Conservation (phyloP, 2,797 vertebrate genomes). For the Phataginus tetradactyla region DNA sequence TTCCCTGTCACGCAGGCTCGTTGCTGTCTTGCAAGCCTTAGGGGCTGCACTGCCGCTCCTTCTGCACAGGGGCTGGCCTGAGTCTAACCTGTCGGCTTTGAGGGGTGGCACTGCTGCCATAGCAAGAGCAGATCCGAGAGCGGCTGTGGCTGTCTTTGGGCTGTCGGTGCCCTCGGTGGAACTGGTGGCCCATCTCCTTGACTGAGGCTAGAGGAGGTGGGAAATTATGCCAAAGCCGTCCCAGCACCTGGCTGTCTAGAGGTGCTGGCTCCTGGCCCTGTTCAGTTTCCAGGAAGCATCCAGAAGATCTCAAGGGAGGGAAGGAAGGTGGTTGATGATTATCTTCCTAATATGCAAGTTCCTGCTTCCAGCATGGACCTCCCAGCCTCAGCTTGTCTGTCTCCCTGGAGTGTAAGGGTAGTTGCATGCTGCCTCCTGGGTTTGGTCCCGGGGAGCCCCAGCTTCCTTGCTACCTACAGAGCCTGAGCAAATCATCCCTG, state of each 20-base stretch:
- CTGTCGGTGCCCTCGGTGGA: neutral
- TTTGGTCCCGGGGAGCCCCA: neutral
- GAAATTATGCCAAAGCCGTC: neutral
- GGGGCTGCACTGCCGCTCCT: slow-evolving; percentile 63
- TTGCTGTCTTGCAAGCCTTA: slow-evolving; percentile 79
- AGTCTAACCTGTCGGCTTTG: neutral
- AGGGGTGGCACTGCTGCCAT: neutral
- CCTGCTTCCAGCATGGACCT: neutral
- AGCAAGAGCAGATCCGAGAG: neutral
- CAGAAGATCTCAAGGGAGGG: slow-evolving; percentile 43
- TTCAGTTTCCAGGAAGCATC: slow-evolving; percentile 25
- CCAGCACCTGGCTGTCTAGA: neutral
- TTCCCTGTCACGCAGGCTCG: slow-evolving; percentile 80
- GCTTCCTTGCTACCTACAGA: slow-evolving; percentile 17
- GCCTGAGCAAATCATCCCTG: neutral
- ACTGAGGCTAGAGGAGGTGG: neutral
- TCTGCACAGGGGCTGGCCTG: slow-evolving; percentile 31
- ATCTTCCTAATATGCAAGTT: slow-evolving; percentile 69
- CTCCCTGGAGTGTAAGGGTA: neutral
- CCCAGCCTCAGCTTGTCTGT: slow-evolving; percentile 17
- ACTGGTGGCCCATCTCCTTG: neutral
- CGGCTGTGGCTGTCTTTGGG: neutral
- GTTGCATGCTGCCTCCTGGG: slow-evolving; percentile 34
- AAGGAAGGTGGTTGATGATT: slow-evolving; percentile 4
- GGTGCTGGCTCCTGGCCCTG: neutral